Evolutionary conservation across 2,888 invertebrate species (phyloP).

Genomic region (Hyles lineata): DNA sequence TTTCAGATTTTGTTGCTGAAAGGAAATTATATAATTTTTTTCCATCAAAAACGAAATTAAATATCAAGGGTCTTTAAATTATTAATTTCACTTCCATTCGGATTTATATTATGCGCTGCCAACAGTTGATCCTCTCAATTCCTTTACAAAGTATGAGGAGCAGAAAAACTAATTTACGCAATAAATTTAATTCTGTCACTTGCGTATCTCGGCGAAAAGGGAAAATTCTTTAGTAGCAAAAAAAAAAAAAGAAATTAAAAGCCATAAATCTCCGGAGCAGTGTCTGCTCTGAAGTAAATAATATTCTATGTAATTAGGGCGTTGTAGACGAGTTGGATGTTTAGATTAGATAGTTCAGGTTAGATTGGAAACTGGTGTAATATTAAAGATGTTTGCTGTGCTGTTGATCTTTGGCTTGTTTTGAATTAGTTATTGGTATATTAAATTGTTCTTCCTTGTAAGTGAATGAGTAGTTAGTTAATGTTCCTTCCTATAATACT

Average conservation of each 20-base stretch:
- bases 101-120: constrained; percentile 8
- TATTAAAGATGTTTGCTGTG: no score
- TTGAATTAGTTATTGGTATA: no score
- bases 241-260: constrained; percentile 51
- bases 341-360: background rate
- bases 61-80: background rate
- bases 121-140: constrained; percentile 25
- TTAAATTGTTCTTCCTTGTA: no score
- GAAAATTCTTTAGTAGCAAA: constrained; percentile 34
- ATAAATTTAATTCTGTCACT: constrained; percentile 45
- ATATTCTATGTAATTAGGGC: constrained; percentile 26
- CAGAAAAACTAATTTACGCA: constrained; percentile 45
- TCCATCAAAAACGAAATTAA: background rate
- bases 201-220: constrained; percentile 36
- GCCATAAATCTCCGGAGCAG: constrained; percentile 32
- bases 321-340: background rate
- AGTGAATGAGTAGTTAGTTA: no score
- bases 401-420: no score
- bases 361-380: background rate
- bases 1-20: background rate
- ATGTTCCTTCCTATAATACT: no score
- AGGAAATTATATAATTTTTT: constrained; percentile 2
- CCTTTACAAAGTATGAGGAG: constrained; percentile 28
- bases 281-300: constrained; percentile 29
- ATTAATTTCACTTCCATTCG: constrained; percentile 21